Evolutionary conservation across 2,113 vertebrate genomes (phyloP).

Genomic region (Corythornis madagascariensis): DNA sequence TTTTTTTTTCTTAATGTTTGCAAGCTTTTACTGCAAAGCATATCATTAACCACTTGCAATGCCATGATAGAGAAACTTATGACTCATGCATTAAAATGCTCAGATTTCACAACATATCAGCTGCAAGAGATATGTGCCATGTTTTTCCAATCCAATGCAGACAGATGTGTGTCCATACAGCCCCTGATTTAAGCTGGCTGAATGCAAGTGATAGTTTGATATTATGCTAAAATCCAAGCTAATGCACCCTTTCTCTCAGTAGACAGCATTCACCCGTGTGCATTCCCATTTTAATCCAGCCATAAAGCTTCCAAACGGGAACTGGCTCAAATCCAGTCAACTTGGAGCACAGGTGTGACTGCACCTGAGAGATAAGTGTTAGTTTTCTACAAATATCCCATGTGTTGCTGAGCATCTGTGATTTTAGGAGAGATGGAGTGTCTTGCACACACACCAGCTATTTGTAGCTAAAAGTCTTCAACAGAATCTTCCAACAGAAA

Average conservation of each 20-base stretch:
- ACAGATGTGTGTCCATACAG: slow-evolving; percentile 12
- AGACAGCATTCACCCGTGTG: background rate
- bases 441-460: background rate
- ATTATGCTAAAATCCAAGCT: background rate
- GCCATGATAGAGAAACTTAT: background rate
- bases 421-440: background rate
- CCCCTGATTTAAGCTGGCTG: background rate
- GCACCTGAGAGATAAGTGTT: slow-evolving; percentile 14
- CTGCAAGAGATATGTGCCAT: slow-evolving; percentile 21
- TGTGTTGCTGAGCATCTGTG: background rate
- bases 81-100: slow-evolving; percentile 13
- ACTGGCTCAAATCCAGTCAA: background rate
- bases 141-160: background rate
- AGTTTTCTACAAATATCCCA: background rate
- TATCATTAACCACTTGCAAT: background rate
- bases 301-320: background rate
- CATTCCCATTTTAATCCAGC: background rate
- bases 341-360: slow-evolving; percentile 11
- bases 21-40: background rate
- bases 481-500: background rate
- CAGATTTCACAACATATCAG: slow-evolving; percentile 34
- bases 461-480: background rate
- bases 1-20: background rate
- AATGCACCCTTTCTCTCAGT: background rate
- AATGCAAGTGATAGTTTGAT: slow-evolving; percentile 1